Percentiles rank a stretch among this genome's conserved stretches.
Conservation (phyloP, 2,888 invertebrate genomes). For the Monoplex corrugatus region DNA sequence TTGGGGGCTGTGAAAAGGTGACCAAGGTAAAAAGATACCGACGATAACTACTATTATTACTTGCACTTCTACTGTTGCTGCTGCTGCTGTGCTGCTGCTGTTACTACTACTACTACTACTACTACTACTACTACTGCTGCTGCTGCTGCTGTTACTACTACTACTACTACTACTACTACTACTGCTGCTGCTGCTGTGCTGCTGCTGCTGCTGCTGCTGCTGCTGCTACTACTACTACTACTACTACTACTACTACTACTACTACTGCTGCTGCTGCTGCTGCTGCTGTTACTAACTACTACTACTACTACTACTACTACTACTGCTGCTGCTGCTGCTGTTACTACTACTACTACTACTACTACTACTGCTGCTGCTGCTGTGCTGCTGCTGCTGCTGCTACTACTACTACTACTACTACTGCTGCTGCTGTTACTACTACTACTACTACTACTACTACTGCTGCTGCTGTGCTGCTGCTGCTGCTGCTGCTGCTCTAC, state of each 20-base stretch:
- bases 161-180: conserved; percentile 48
- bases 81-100: too few species aligned
- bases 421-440: conserved; percentile 46
- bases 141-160: conserved; percentile 48
- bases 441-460: conserved; percentile 46
- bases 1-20: neutral
- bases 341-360: conserved; percentile 45
- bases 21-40: neutral
- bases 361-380: conserved; percentile 46
- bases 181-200: too few species aligned
- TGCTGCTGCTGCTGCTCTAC: conserved; percentile 42
- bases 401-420: conserved; percentile 49
- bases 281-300: too few species aligned
- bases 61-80: neutral
- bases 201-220: conserved; percentile 42
- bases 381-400: too few species aligned
- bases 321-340: conserved; percentile 27
- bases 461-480: too few species aligned
- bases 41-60: conserved; percentile 23
- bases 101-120: conserved; percentile 24
- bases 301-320: too few species aligned
- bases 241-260: conserved; percentile 51
- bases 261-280: conserved; percentile 39
- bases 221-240: conserved; percentile 50
- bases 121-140: conserved; percentile 38